These are phyloP conservation scores for Parnassius glacialis DNA, from an alignment of 2,888 invertebrate species.

Conservation along the genomic window DNA sequence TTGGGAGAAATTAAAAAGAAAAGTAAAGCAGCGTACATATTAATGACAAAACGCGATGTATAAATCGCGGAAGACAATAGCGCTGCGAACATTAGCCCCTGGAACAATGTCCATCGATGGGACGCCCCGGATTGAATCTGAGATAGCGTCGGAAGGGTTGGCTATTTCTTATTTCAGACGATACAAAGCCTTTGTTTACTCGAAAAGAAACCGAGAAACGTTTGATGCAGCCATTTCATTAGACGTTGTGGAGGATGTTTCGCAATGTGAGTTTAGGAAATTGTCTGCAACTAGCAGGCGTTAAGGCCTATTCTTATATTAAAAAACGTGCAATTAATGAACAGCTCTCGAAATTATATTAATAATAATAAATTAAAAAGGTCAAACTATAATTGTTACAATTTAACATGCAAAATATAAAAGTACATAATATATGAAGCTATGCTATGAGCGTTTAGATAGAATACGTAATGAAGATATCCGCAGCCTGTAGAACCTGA, in stretches of 20 bases:
- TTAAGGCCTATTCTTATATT: too few species aligned
- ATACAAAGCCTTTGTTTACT: conserved; percentile 17
- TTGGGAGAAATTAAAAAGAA: conserved; percentile 48
- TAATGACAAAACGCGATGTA: conserved; percentile 72
- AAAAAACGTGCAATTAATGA: too few species aligned
- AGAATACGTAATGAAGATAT: too few species aligned
- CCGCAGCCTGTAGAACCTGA: too few species aligned
- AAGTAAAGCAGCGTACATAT: conserved; percentile 69
- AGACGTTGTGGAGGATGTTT: neutral
- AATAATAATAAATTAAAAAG: neutral
- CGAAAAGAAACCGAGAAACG: conserved; percentile 11
- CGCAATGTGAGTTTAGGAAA: neutral
- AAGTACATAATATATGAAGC: too few species aligned
- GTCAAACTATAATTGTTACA: neutral
- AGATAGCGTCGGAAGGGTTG: conserved; percentile 68
- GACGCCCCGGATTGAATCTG: conserved; percentile 74
- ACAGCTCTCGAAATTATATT: too few species aligned
- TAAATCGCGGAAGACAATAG: conserved; percentile 74
- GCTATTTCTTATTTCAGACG: conserved; percentile 57
- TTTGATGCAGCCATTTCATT: conserved; percentile 3
- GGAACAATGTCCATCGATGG: conserved; percentile 62
- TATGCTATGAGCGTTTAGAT: too few species aligned
- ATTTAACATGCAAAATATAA: too few species aligned
- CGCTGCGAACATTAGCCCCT: conserved; percentile 60
- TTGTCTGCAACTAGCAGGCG: neutral